These are phyloP conservation scores for Chiloscyllium punctatum DNA, from an alignment of 2,797 vertebrate species.

Conservation along the genomic window DNA sequence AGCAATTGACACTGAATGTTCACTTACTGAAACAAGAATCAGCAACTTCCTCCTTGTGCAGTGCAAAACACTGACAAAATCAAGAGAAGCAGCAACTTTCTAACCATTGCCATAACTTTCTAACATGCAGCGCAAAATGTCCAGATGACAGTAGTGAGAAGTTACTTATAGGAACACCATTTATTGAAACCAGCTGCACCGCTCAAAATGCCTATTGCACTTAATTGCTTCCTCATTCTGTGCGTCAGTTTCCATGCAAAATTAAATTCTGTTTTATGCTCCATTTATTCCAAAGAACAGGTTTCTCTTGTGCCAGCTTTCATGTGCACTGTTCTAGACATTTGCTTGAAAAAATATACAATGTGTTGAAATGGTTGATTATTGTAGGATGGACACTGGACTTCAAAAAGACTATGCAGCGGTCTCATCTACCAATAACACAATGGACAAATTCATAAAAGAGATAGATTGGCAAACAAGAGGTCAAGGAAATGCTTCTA, in stretches of 20 bases:
- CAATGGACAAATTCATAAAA: too few species aligned
- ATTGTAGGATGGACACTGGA: too few species aligned
- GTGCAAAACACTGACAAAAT: neutral
- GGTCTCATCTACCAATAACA: too few species aligned
- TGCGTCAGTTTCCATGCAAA: neutral
- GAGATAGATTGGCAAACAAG: too few species aligned
- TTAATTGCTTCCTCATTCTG: slow-evolving; percentile 25
- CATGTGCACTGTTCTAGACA: neutral
- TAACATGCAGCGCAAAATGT: neutral
- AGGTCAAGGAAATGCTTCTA: too few species aligned
- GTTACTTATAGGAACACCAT: neutral
- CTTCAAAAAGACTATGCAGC: too few species aligned
- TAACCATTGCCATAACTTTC: neutral
- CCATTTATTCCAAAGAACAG: slow-evolving; percentile 1
- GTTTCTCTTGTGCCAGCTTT: slow-evolving; percentile 2
- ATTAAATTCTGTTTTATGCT: neutral
- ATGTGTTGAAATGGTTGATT: too few species aligned
- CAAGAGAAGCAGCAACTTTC: neutral
- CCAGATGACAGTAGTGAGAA: neutral
- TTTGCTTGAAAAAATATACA: neutral
- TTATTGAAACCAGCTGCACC: slow-evolving; percentile 10
- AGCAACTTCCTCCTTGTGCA: neutral
- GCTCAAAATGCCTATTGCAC: neutral
- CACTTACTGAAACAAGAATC: slow-evolving; percentile 5
- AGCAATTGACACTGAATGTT: neutral